phyloP scores from a whole-genome alignment of 2,113 vertebrate genomes.

The Bubo scandiacus region DNA sequence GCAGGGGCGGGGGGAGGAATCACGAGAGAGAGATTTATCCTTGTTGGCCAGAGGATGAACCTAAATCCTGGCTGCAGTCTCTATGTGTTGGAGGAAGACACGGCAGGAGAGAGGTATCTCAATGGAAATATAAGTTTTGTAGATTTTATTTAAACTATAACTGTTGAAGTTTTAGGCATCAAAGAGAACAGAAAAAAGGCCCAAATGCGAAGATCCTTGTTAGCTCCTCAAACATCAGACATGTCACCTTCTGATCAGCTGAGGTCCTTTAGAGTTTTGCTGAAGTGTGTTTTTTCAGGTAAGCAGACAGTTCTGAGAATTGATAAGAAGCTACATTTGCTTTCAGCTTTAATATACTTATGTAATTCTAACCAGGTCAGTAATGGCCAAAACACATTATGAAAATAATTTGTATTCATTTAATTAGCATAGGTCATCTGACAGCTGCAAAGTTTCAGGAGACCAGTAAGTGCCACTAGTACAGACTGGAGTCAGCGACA shows the following conservation, averaged over 20 bases:
- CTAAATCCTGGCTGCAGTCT: constrained; percentile 1
- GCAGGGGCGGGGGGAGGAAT: neutral
- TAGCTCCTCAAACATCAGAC: neutral
- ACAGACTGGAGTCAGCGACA: neutral
- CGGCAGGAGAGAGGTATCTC: neutral
- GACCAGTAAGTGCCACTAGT: neutral
- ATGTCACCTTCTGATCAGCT: neutral
- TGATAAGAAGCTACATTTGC: neutral
- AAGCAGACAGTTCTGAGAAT: neutral
- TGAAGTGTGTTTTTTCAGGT: neutral
- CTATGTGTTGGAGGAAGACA: neutral
- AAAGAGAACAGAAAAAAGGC: neutral
- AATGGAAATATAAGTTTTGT: neutral
- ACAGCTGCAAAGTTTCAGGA: neutral
- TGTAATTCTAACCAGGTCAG: neutral
- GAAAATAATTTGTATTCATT: neutral
- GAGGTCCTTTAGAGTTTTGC: neutral
- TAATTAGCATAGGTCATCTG: neutral
- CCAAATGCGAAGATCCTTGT: neutral
- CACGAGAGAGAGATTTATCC: neutral
- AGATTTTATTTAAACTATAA: neutral
- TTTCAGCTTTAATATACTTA: neutral
- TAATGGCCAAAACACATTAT: neutral
- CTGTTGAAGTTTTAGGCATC: neutral
- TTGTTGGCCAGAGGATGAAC: constrained; percentile 26